phyloP scores from a whole-genome alignment of 2,113 vertebrate species.

The Nothocercus julius region DNA sequence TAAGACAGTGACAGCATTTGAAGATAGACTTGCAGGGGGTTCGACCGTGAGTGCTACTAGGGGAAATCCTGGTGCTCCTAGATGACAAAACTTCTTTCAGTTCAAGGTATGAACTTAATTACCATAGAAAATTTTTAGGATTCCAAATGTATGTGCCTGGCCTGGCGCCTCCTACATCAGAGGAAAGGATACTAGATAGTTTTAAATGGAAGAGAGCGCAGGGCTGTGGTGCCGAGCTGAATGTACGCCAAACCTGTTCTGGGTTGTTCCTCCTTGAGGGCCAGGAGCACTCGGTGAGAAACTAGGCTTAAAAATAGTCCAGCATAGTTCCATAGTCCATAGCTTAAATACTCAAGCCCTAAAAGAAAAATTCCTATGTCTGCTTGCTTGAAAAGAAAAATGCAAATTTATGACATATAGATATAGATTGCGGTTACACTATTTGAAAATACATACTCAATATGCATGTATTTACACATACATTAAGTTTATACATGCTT shows the following conservation, averaged over 20 bases:
- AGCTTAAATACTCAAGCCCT: background rate
- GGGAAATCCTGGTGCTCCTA: background rate
- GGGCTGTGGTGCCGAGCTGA: background rate
- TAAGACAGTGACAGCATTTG: background rate
- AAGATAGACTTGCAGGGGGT: background rate
- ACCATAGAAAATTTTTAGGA: background rate
- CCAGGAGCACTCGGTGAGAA: background rate
- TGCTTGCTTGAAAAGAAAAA: background rate
- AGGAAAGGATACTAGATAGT: background rate
- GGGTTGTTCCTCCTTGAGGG: rapidly evolving
- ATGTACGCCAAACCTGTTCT: background rate
- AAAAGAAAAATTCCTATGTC: background rate
- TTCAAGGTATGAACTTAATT: background rate
- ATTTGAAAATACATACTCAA: background rate
- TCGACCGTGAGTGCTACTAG: no score
- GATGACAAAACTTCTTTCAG: background rate
- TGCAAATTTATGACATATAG: background rate
- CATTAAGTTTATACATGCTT: background rate
- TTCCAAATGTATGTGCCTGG: rapidly evolving
- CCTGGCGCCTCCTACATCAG: background rate
- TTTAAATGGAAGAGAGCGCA: background rate
- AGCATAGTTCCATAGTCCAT: background rate
- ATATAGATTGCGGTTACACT: background rate
- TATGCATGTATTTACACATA: background rate
- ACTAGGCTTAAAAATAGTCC: background rate